phyloP scores from a whole-genome alignment of 2,888 invertebrate genomes.

The Abscondita cerata region DNA sequence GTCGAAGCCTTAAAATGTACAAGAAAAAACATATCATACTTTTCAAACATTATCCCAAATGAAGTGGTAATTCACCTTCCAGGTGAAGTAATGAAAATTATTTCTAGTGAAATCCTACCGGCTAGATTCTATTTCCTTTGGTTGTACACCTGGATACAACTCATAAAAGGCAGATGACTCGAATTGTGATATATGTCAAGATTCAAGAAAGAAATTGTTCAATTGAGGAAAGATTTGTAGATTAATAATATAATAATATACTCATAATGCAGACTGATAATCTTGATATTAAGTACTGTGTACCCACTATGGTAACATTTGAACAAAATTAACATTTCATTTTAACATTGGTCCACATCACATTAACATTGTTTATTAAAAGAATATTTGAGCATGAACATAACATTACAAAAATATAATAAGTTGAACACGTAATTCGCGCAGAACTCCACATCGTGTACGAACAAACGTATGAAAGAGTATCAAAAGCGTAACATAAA shows the following conservation, averaged over 20 bases:
- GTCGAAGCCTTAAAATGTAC: constrained; percentile 15
- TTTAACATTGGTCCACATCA: too few species aligned
- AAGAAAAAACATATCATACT: constrained; percentile 14
- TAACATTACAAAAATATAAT: too few species aligned
- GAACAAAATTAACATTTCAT: too few species aligned
- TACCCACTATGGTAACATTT: too few species aligned
- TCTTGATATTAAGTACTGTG: not conserved
- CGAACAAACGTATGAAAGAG: too few species aligned
- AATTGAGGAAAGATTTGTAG: constrained; percentile 7
- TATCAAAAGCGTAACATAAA: too few species aligned
- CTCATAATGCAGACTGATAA: not conserved
- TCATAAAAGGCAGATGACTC: constrained; percentile 18
- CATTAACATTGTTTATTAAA: too few species aligned
- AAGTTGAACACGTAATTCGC: too few species aligned
- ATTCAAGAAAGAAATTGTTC: too few species aligned
- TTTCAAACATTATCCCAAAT: constrained; percentile 15
- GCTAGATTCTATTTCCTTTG: constrained; percentile 8
- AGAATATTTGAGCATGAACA: too few species aligned
- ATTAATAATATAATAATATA: constrained; percentile 1
- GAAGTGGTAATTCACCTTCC: not conserved
- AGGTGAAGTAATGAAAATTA: not conserved
- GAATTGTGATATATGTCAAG: constrained; percentile 1
- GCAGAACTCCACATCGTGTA: too few species aligned
- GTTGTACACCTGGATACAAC: constrained; percentile 17
- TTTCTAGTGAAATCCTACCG: not conserved